Evolutionary conservation across 2,797 vertebrate genomes (phyloP).

Genomic region (Merluccius polli): DNA sequence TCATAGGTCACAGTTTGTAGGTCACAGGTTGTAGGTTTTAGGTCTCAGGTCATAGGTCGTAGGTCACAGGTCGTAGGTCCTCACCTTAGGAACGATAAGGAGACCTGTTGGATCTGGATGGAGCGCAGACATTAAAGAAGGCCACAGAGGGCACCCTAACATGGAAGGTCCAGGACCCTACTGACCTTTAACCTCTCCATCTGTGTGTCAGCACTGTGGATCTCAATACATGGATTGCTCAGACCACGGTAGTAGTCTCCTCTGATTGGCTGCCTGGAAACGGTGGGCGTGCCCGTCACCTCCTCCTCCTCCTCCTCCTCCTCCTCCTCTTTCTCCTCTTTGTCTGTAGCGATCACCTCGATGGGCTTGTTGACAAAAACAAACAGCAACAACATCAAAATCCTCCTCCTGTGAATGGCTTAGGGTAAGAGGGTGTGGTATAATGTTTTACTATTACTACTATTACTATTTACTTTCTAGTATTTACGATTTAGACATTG

Average conservation of each 20-base stretch:
- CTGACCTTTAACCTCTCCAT: slow-evolving; percentile 76
- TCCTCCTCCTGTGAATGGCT: not conserved
- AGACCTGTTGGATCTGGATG: too few relatives aligned
- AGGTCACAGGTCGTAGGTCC: too few relatives aligned
- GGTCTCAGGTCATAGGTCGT: too few relatives aligned
- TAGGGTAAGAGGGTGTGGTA: not conserved
- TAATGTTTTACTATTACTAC: too few relatives aligned
- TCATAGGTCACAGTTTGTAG: too few relatives aligned
- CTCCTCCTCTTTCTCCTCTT: slow-evolving; percentile 56
- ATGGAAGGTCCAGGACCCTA: not conserved
- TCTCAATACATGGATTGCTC: slow-evolving; percentile 49
- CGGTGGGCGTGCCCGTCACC: slow-evolving; percentile 48
- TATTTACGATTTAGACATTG: not conserved
- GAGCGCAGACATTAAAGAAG: too few relatives aligned
- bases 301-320: slow-evolving; percentile 57
- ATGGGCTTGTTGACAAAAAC: slow-evolving; percentile 37
- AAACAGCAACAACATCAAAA: not conserved
- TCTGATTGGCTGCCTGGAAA: slow-evolving; percentile 43
- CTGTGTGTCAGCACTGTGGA: slow-evolving; percentile 23
- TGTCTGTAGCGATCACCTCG: slow-evolving; percentile 36
- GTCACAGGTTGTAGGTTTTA: too few relatives aligned
- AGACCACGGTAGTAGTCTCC: slow-evolving; percentile 73
- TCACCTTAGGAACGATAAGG: too few relatives aligned
- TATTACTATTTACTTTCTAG: too few relatives aligned
- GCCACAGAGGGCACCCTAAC: too few relatives aligned